Evolutionary conservation across 2,888 invertebrate genomes (phyloP).

Genomic region (Chaitophorus viminalis): DNA sequence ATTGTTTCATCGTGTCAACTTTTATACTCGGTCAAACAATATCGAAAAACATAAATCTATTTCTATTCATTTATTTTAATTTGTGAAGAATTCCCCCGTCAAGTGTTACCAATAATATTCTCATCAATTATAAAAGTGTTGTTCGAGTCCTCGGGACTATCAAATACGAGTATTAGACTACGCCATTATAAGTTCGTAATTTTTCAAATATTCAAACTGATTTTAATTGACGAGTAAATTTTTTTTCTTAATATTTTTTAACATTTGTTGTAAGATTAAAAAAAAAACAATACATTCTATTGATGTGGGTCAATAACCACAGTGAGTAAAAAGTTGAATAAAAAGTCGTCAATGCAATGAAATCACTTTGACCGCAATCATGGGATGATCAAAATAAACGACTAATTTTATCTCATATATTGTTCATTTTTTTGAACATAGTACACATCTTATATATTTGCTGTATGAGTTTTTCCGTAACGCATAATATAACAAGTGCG

Average conservation of each 20-base stretch:
- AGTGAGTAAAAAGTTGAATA: not conserved
- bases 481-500: slow-evolving; percentile 8
- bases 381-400: not conserved
- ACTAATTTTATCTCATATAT: not conserved
- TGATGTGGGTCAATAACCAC: not conserved
- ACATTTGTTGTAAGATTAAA: not conserved
- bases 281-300: not conserved
- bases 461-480: not conserved
- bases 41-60: not conserved
- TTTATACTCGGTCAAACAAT: slow-evolving; percentile 4
- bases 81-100: not conserved
- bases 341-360: not conserved
- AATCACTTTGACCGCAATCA: not conserved
- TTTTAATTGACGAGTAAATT: not conserved
- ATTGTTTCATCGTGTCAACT: slow-evolving; percentile 22
- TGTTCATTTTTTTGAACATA: not conserved
- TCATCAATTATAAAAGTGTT: not conserved
- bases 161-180: not conserved
- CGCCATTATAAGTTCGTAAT: not conserved
- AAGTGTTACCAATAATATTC: not conserved
- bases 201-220: not conserved
- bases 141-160: not conserved
- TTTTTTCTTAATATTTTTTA: slow-evolving; percentile 4
- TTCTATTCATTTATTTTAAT: not conserved
- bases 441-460: not conserved